Evolutionary conservation across 1,140 invertebrate genomes (phyloP), one percentile per base, ranked within the genome.

Genomic region (Elymnias hypermnestra): DNA sequence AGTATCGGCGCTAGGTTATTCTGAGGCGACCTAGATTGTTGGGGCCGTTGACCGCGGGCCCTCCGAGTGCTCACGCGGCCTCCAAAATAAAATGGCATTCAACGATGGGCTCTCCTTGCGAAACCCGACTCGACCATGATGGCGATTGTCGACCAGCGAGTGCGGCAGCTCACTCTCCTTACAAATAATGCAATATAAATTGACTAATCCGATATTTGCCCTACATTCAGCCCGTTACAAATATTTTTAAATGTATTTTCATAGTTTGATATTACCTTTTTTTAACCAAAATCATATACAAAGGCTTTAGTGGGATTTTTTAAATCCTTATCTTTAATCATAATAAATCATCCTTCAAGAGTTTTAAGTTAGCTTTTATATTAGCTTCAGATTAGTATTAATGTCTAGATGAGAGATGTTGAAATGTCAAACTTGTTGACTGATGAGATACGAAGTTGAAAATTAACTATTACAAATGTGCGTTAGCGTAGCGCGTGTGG

Each of bases 1-100:
- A 84, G 72, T 84, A 84, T 83, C 72, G 75, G 76, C 76, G 77
- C 76, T 84, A 83, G 77, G 78, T 83, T 84, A 84, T 84, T 84
- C 77, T 73, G 74, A 84, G 74, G 64, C 76, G 81, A 84, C 81
- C 81, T 77, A 84, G 78, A 84, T 84, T 79, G 53, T 58, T 58
- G 81, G 78, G 78, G 81, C 78, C 81, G 76, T 63, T 84, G 81
- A 84, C 81, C 81, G 77, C 77, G 70, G 72, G 77, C 81, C 77
- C 81, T 83, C 75, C 50, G 47, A 42, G 67, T 50, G 69, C 57
- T 68, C 69, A 67, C 63, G 63, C 79, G 81, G 74, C 79, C 76
- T 79, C 78, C 71, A 82, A 84, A 83, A 79, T 73, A 74, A 82
- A 84, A 83, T 79, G 81, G 78, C 81, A 84, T 84, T 84, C 78